Evolutionary conservation across 2,113 vertebrate genomes (phyloP).

Genomic region (Eurystomus gularis): DNA sequence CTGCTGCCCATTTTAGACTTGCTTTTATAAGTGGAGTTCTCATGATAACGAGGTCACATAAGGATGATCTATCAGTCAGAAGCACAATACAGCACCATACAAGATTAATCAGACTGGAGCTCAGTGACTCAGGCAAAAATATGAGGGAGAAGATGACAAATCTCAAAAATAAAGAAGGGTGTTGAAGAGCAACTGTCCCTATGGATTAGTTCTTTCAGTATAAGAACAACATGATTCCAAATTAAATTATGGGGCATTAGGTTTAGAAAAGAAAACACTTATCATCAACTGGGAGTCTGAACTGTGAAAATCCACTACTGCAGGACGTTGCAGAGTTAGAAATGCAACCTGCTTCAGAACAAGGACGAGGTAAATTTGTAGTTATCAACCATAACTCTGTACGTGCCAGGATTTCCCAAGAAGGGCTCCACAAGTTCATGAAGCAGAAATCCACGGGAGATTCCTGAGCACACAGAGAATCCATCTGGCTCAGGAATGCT

Average conservation of each 20-base stretch:
- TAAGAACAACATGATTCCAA: neutral
- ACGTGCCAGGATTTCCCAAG: neutral
- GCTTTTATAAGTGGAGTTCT: neutral
- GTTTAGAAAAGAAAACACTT: neutral
- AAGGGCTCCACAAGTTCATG: neutral
- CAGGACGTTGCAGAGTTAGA: neutral
- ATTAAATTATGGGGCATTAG: neutral
- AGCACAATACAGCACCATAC: neutral
- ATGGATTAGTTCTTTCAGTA: neutral
- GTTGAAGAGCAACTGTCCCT: neutral
- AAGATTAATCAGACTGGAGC: neutral
- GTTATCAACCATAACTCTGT: neutral
- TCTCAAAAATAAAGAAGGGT: neutral
- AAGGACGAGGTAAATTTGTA: neutral
- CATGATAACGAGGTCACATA: neutral
- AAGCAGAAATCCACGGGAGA: neutral
- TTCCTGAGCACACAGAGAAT: neutral
- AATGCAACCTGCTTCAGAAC: neutral
- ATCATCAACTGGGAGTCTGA: neutral
- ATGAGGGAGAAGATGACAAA: neutral
- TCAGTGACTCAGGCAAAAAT: neutral
- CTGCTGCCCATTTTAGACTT: neutral
- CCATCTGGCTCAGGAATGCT: conserved; percentile 1
- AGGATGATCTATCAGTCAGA: neutral
- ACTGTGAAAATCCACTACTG: neutral